Base-by-base conservation (phyloP, 2,888 invertebrate genomes). In the Epinotia bilunana region DNA sequence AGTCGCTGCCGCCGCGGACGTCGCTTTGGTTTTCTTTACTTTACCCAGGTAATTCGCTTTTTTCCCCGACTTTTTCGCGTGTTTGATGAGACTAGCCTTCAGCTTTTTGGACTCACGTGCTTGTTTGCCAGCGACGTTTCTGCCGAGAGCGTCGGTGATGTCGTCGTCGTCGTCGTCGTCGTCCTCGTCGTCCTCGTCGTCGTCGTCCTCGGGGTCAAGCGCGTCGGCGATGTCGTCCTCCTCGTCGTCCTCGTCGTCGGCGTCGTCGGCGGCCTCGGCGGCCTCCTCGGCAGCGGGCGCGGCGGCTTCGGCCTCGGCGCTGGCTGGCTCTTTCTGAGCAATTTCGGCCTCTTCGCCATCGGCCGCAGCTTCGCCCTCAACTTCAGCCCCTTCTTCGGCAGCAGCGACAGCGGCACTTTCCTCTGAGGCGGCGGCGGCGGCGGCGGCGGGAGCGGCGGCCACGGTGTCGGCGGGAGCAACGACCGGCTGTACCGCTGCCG, bases 51-150 rank as follows among this genome's bases (percentile, higher is more conserved):
- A 89, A 85, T 91, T 92, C 75, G 91, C 89, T 88, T 93, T 94
- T 94, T 94, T 93, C 77, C 88, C 93, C 79, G 90, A 87, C 86
- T 93, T 94, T 93, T 94, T 94, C 80, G 88, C 86, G 84, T 91
- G 88, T 84, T 86, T 87, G 82, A 88, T 86, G 83, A 86, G 86
- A 86, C 87, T 89, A 80, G 91, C 88, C 86, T 94, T 94, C 89
- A 92, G 88, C 88, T 95, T 95, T 96, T 96, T 97, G 87, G 97
- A 97, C 97, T 97, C 97, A 97, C 97, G 97, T 97, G 97, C 95
- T 94, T 93, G 89, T 87, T 93, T 93, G 73, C 83, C 83, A 79
- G 88, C 86, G 85, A 83, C 83, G 75, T 91, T 91, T 86, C 94
- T 93, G 87, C 91, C 92, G 90, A 97, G 95, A 83, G 95, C 95